Percentiles rank a stretch among this genome's conserved stretches.
These are phyloP conservation scores for Zophobas morio DNA, from an alignment of 1,140 invertebrate species.

Conservation along the genomic window DNA sequence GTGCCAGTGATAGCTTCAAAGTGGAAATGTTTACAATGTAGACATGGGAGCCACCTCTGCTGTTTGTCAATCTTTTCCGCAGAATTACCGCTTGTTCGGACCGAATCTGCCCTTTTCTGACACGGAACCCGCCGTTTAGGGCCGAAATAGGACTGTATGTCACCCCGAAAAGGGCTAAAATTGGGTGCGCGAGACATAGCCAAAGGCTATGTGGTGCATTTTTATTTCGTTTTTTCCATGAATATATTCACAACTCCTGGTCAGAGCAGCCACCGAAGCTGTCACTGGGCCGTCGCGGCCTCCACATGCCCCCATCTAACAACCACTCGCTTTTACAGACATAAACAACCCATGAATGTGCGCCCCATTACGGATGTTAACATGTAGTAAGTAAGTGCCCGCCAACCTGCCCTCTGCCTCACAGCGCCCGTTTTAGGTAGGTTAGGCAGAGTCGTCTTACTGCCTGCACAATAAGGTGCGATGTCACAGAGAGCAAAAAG, in stretches of 20 bases:
- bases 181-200: constrained; percentile 20
- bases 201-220: constrained; percentile 51
- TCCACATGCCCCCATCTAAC: not conserved
- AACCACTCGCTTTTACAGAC: constrained; percentile 55
- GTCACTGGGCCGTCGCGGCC: constrained; percentile 3
- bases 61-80: constrained; percentile 66
- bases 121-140: not conserved
- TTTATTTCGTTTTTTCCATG: constrained; percentile 44
- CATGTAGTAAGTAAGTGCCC: constrained; percentile 65
- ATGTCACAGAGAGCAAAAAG: constrained; percentile 81
- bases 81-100: constrained; percentile 57
- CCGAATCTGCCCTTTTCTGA: not conserved
- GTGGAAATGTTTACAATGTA: constrained; percentile 68
- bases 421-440: constrained; percentile 28
- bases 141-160: not conserved
- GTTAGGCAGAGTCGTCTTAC: constrained; percentile 51
- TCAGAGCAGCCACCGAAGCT: not conserved
- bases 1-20: constrained; percentile 63
- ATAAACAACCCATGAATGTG: constrained; percentile 50
- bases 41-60: constrained; percentile 68
- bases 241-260: not conserved
- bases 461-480: constrained; percentile 65
- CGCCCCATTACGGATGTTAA: constrained; percentile 52
- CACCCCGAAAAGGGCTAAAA: not conserved
- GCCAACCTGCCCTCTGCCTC: not conserved